Evolutionary conservation across 1,140 invertebrate species (phyloP), one percentile per base, ranked within the genome.

Genomic region (Trachymyrmex septentrionalis): DNA sequence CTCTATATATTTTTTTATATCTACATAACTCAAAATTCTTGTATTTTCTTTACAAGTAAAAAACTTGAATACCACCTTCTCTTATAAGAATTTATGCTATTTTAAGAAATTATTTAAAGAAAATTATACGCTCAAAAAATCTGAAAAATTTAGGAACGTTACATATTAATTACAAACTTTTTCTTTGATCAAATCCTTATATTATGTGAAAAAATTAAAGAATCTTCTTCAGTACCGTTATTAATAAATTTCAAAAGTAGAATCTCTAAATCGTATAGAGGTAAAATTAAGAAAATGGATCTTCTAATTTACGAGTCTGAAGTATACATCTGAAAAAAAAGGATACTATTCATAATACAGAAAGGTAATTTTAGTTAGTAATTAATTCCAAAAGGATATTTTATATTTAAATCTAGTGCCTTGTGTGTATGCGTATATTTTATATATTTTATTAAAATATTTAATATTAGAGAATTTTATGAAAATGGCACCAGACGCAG

Each of bases 351-450:
- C 16, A 34, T 57, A 75, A 34, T 24, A n/a, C 30, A 64, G 14
- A 53, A 30, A 72, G 1, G 30, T 75, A 75, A 59, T 76, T 69
- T 44, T 53, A 72, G 16, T n/a, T 44, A 14, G 1, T 27, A 53
- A 55, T 77, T 16, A 44, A 77, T 44, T 48, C 4, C 16, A 7
- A 63, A 63, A 14, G 10, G 3, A 48, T 77, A 66, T 75, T 63
- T 30, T 21, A 10, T 14, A 44, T 19, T 63, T 24, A n/a, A 24
- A 75, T 5, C 7, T 38, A 19, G 7, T 75, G 14, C n/a, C 3
- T 55, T 38, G 3, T 38, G 3, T 34, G 19, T 4, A 21, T 24
- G 6, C 1, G 12, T 21, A 10, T n/a, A 3, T 38, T 34, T 75
- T 38, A 57, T 19, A 24, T 10, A 27, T 16, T 66, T 63, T 67